Conservation (phyloP, 2,888 invertebrate species). For the Nemapogon koenigi region DNA sequence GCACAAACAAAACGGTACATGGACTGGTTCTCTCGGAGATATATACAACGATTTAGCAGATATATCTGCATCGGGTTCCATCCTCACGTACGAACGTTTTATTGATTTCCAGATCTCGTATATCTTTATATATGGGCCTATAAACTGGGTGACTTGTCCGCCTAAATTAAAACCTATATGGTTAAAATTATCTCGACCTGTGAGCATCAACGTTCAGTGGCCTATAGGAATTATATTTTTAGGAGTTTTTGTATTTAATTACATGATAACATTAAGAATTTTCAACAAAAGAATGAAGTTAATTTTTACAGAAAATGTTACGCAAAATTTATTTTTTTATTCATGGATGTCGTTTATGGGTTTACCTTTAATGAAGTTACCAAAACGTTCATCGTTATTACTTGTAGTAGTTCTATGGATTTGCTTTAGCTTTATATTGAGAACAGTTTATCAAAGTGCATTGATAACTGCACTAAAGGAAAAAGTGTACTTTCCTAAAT, state of each 20-base stretch:
- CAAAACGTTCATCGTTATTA: slow-evolving; percentile 27
- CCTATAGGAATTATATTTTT: slow-evolving; percentile 28
- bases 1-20: slow-evolving; percentile 30
- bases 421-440: slow-evolving; percentile 40
- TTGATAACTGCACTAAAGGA: slow-evolving; percentile 39
- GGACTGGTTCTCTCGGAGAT: slow-evolving; percentile 45
- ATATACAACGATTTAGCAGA: slow-evolving; percentile 37
- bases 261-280: slow-evolving; percentile 24
- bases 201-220: slow-evolving; percentile 25
- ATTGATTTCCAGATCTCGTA: slow-evolving; percentile 35
- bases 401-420: slow-evolving; percentile 35
- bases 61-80: slow-evolving; percentile 44
- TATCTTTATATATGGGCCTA: slow-evolving; percentile 23
- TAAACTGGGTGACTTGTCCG: slow-evolving; percentile 40
- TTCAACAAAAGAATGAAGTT: slow-evolving; percentile 21
- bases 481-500: slow-evolving; percentile 27
- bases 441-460: slow-evolving; percentile 42
- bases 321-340: slow-evolving; percentile 22
- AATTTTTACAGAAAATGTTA: neutral
- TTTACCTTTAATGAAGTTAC: slow-evolving; percentile 27
- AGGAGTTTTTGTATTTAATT: slow-evolving; percentile 25
- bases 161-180: slow-evolving; percentile 29
- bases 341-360: slow-evolving; percentile 46
- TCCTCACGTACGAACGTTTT: slow-evolving; percentile 32
- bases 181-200: slow-evolving; percentile 38